These are phyloP conservation scores for Hemicordylus capensis DNA, from an alignment of 2,113 vertebrate genomes.

Conservation along the genomic window DNA sequence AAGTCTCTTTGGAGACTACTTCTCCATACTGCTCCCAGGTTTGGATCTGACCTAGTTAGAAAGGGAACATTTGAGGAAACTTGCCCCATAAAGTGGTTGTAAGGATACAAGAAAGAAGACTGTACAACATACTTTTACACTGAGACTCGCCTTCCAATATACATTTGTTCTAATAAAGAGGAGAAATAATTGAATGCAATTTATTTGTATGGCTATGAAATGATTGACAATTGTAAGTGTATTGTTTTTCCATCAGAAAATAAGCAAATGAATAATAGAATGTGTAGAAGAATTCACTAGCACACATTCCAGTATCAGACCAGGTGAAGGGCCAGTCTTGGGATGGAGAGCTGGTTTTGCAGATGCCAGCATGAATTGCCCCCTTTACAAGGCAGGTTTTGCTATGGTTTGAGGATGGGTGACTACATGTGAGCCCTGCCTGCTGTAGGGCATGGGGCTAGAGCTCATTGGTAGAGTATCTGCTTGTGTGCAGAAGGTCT, in stretches of 20 bases:
- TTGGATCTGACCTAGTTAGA: background rate
- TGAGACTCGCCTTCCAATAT: background rate
- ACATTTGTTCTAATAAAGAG: background rate
- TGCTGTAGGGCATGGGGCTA: no score
- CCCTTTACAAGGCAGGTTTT: no score
- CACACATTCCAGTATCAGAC: no score
- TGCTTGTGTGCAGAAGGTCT: no score
- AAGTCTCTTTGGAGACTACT: background rate
- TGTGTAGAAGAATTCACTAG: background rate
- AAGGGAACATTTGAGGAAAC: background rate
- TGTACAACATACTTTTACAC: background rate
- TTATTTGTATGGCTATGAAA: background rate
- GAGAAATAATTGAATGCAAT: background rate
- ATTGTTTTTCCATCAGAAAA: background rate
- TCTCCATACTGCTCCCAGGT: no score
- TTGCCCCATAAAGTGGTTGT: background rate
- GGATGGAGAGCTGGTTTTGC: no score
- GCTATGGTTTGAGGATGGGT: no score
- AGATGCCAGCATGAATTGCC: no score
- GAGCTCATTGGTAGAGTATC: no score
- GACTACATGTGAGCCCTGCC: no score
- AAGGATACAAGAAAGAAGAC: background rate
- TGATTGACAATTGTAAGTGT: background rate
- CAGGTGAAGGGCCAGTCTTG: no score
- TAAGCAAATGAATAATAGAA: background rate